These are phyloP conservation scores for Leucoma salicis DNA, from an alignment of 2,888 invertebrate genomes.

Conservation along the genomic window DNA sequence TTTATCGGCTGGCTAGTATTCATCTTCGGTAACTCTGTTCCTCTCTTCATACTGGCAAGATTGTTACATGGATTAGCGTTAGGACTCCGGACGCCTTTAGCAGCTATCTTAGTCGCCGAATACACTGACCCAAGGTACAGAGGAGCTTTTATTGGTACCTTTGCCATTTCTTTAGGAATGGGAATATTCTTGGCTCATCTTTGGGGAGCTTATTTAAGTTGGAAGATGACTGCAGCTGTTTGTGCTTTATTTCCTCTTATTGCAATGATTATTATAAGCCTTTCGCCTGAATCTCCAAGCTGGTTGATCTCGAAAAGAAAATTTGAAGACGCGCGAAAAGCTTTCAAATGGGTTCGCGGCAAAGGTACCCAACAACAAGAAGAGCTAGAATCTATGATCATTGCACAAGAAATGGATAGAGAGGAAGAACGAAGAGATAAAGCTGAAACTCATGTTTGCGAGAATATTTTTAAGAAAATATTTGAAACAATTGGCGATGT, in stretches of 20 bases:
- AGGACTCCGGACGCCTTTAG: constrained; percentile 79
- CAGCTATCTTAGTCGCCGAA: constrained; percentile 82
- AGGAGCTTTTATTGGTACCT: constrained; percentile 83
- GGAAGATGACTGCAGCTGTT: constrained; percentile 82
- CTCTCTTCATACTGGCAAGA: constrained; percentile 65
- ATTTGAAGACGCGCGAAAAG: constrained; percentile 79
- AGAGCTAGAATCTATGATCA: constrained; percentile 68
- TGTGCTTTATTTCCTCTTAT: constrained; percentile 75
- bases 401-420: constrained; percentile 57
- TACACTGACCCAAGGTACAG: constrained; percentile 83
- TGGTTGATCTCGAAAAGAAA: constrained; percentile 85
- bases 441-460: constrained; percentile 39
- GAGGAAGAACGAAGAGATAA: constrained; percentile 45
- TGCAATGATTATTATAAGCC: constrained; percentile 68
- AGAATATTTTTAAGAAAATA: constrained; percentile 47
- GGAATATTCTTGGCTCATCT: constrained; percentile 85
- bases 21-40: constrained; percentile 63
- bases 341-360: constrained; percentile 84
- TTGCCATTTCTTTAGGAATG: constrained; percentile 83
- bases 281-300: constrained; percentile 84
- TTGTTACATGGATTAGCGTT: constrained; percentile 74
- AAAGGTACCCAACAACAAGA: constrained; percentile 65
- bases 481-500: constrained; percentile 52
- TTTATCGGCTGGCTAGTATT: constrained; percentile 75
- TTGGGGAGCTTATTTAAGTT: constrained; percentile 83